phyloP scores from a whole-genome alignment of 1,140 invertebrate genomes.

The Bursaphelenchus mucronatus region DNA sequence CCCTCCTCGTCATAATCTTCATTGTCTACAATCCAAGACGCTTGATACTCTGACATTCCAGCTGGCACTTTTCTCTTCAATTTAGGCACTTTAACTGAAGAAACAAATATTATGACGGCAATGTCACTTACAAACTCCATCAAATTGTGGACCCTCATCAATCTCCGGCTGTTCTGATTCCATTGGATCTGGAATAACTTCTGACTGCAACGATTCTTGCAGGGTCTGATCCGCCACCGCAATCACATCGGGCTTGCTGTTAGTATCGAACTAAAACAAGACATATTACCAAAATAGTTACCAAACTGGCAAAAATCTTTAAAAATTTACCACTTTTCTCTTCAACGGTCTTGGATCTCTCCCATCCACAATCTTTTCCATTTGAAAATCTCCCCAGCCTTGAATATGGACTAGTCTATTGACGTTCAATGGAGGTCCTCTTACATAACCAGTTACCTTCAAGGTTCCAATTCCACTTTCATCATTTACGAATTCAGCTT shows the following conservation, averaged over 20 bases:
- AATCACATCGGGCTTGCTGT: neutral
- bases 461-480: slow-evolving; percentile 66
- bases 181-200: slow-evolving; percentile 78
- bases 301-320: neutral
- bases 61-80: slow-evolving; percentile 78
- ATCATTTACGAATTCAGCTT: slow-evolving; percentile 27
- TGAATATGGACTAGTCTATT: slow-evolving; percentile 83
- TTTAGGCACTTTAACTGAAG: slow-evolving; percentile 61
- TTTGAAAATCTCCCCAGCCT: slow-evolving; percentile 85
- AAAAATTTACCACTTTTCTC: neutral
- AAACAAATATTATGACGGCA: slow-evolving; percentile 1
- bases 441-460: slow-evolving; percentile 77
- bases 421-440: slow-evolving; percentile 74
- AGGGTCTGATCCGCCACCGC: slow-evolving; percentile 25
- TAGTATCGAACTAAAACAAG: slow-evolving; percentile 12
- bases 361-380: slow-evolving; percentile 73
- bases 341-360: slow-evolving; percentile 72
- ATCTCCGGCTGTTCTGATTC: slow-evolving; percentile 93
- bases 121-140: slow-evolving; percentile 45
- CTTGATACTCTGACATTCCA: slow-evolving; percentile 92
- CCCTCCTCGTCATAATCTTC: slow-evolving; percentile 53
- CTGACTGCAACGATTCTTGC: slow-evolving; percentile 30
- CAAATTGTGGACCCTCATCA: slow-evolving; percentile 79
- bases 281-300: neutral
- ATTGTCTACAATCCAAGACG: slow-evolving; percentile 80